Conservation (phyloP, 2,888 invertebrate species). For the Drosophila incognita region DNA sequence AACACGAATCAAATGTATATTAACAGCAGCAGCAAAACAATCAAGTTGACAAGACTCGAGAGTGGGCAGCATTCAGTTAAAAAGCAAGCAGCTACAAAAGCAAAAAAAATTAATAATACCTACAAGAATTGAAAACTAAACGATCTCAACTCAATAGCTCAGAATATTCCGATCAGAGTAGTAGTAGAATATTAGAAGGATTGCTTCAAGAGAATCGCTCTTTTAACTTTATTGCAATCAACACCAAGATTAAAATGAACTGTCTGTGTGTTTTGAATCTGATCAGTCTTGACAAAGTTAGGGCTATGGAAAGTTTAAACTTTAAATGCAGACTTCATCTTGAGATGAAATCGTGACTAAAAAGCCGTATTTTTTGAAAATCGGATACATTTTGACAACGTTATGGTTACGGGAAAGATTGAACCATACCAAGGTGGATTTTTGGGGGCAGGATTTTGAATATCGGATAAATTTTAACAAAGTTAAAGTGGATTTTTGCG, state of each 20-base stretch:
- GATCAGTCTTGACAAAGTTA: not conserved
- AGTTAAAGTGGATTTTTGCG: not conserved
- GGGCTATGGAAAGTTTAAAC: too few species aligned
- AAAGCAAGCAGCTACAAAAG: slow-evolving; percentile 1
- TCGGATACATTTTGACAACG: not conserved
- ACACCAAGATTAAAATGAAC: too few species aligned
- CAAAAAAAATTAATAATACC: not conserved
- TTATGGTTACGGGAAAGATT: not conserved
- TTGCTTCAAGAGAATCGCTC: not conserved
- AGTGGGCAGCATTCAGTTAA: slow-evolving; percentile 43
- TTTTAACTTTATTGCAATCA: not conserved
- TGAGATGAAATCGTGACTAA: not conserved
- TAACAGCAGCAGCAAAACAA: slow-evolving; percentile 56
- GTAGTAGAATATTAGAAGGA: not conserved
- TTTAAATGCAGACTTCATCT: not conserved
- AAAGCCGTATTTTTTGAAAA: not conserved
- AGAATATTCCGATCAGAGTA: not conserved
- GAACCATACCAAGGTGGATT: not conserved
- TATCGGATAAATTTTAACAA: not conserved
- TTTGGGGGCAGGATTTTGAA: not conserved
- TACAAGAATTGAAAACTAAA: not conserved
- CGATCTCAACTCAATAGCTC: not conserved
- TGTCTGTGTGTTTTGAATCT: not conserved
- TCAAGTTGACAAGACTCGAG: slow-evolving; percentile 35
- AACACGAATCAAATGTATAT: slow-evolving; percentile 59